These are phyloP conservation scores for Acrocephalus scirpaceus DNA, from an alignment of 2,797 vertebrate species.

Conservation along the genomic window DNA sequence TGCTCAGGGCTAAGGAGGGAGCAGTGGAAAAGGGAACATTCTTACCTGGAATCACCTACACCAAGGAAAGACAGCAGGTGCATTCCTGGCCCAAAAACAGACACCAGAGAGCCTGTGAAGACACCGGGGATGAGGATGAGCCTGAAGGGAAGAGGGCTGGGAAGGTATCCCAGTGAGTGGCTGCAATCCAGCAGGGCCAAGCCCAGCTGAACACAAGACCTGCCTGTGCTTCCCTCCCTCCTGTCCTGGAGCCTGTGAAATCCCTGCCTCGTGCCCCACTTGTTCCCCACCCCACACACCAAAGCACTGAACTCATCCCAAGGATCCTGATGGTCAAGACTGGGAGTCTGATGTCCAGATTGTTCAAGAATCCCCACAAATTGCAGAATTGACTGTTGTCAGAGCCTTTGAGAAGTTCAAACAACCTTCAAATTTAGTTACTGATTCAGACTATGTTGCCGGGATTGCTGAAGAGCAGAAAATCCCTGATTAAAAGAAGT, in stretches of 20 bases:
- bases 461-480: too few species aligned
- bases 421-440: too few species aligned
- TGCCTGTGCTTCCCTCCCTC: neutral
- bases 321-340: neutral
- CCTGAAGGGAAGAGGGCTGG: neutral
- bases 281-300: neutral
- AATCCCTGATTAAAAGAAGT: too few species aligned
- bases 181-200: conserved; percentile 1
- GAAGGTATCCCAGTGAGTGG: conserved; percentile 18
- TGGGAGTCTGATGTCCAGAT: too few species aligned
- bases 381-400: too few species aligned
- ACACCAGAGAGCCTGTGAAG: neutral
- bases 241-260: neutral
- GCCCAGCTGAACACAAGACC: neutral
- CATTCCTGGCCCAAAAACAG: neutral
- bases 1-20: neutral
- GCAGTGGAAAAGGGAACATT: neutral
- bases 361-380: too few species aligned
- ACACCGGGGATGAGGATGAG: neutral
- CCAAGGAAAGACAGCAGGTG: neutral
- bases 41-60: neutral
- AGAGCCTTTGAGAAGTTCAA: too few species aligned
- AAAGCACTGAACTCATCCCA: neutral
- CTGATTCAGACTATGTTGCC: too few species aligned
- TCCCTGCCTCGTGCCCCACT: neutral